phyloP scores from a whole-genome alignment of 2,888 invertebrate genomes.

The Melinaea menophilus region DNA sequence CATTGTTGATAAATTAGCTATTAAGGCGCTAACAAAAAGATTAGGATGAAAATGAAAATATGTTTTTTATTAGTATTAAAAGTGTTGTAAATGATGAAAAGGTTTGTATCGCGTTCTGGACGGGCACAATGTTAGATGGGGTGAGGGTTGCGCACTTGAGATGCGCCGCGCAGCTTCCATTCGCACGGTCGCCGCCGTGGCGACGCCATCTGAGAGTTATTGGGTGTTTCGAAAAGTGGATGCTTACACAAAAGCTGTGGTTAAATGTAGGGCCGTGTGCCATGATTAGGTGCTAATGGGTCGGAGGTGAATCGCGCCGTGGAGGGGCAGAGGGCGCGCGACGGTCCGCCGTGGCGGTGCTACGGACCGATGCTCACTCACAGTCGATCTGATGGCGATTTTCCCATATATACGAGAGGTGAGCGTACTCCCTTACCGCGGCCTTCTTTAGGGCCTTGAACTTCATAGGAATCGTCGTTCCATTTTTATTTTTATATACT shows the following conservation, averaged over 20 bases:
- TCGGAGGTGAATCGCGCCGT: constrained; percentile 69
- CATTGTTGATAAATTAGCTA: too few species aligned
- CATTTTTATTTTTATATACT: too few species aligned
- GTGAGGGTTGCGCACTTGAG: constrained; percentile 66
- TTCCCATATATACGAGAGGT: constrained; percentile 90
- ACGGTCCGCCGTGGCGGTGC: constrained; percentile 78
- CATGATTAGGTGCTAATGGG: constrained; percentile 62
- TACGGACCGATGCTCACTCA: constrained; percentile 88
- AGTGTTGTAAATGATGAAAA: background rate
- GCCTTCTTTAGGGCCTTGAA: constrained; percentile 16
- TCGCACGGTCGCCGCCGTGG: constrained; percentile 54
- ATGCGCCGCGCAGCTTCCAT: constrained; percentile 74
- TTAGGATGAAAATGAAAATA: background rate
- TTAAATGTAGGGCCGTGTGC: constrained; percentile 43
- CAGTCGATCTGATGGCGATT: constrained; percentile 91
- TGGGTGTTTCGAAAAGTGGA: constrained; percentile 53
- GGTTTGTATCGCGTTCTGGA: constrained; percentile 2
- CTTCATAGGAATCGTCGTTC: background rate
- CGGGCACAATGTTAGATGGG: constrained; percentile 42
- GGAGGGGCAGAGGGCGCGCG: constrained; percentile 75
- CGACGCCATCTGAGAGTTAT: constrained; percentile 64
- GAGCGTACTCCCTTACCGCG: constrained; percentile 43
- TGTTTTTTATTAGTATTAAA: background rate
- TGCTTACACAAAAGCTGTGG: constrained; percentile 44
- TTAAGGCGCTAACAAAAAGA: too few species aligned